Base-by-base conservation (phyloP, 2,888 invertebrate genomes). In the Caenorhabditis sp. region DNA sequence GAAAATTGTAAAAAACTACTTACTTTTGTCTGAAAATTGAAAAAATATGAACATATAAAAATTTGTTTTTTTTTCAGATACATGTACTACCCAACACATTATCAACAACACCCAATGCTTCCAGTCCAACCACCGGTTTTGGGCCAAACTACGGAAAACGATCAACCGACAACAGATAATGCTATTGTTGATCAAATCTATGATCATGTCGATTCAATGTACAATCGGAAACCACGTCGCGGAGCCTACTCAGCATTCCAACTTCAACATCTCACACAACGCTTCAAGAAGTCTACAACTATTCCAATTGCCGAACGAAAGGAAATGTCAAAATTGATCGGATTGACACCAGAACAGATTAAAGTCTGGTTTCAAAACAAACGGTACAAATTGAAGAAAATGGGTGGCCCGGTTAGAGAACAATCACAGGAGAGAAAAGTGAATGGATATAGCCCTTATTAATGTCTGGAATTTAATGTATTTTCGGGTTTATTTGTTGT, bases 301-400 rank as follows among this genome's bases (percentile, higher is more conserved):
- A 53, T 53, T 53, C 53, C 24, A 53, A 53, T 53, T 3, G 12
- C 43, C 3, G 43, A 43, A 14, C 12, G 43, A 43, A 43, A 2
- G 2, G 53, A 53, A 21, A 19, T 23, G 17, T 3, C 5, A 53
- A 23, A 3, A 23, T 21, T 3, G 10, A 21, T 53, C 53, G 10
- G 10, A 26, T 55, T 55, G 43, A 43, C 43, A 14, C 43, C 5
- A 43, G 43, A 43, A 8, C 55, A 55, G 26, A 26, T 55, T 17
- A 24, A 26, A 55, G 23, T 55, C 8, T 55, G 55, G 55, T 55
- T 55, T 17, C 55, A 55, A 26, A 55, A 55, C 26, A 26, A 26
- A 14, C 4, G 55, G 14, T 55, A 55, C 17, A 24, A 26, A 26
- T 24, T 55, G 26, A 55, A 26, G 23, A 55, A 55, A 31, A 31